Percentiles rank a stretch among this genome's conserved stretches.
phyloP scores from a whole-genome alignment of 2,113 vertebrate species.

The Trachemys scripta region DNA sequence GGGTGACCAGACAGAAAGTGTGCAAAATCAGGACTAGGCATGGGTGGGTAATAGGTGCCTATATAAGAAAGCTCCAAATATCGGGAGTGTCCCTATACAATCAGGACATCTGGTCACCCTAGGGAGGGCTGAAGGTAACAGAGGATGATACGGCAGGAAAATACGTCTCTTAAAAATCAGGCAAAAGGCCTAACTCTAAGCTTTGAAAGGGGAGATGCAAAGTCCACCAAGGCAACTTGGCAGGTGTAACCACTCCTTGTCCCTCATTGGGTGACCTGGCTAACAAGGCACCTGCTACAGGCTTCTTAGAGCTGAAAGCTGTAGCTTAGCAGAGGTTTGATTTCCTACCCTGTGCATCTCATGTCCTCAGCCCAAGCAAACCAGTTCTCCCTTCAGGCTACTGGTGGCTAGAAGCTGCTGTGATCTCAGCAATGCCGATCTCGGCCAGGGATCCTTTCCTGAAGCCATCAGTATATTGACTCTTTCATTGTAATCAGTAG shows the following conservation, averaged over 20 bases:
- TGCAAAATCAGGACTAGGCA: no score
- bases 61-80: no score
- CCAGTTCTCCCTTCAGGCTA: neutral
- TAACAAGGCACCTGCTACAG: neutral
- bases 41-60: no score
- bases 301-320: accelerated
- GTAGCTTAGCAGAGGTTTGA: accelerated
- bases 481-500: neutral
- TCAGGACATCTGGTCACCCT: no score
- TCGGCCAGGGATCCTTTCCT: neutral
- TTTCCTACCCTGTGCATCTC: neutral
- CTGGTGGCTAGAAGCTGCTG: neutral
- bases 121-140: neutral
- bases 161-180: neutral
- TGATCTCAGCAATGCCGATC: neutral
- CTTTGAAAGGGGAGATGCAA: neutral
- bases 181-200: neutral
- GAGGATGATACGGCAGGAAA: neutral
- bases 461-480: neutral
- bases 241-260: neutral
- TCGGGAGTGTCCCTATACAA: no score
- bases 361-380: neutral
- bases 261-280: neutral
- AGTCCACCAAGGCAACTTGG: neutral
- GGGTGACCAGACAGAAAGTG: no score